Evolutionary conservation across 1,140 invertebrate genomes (phyloP).

Genomic region (Hylyphantes graminicola): DNA sequence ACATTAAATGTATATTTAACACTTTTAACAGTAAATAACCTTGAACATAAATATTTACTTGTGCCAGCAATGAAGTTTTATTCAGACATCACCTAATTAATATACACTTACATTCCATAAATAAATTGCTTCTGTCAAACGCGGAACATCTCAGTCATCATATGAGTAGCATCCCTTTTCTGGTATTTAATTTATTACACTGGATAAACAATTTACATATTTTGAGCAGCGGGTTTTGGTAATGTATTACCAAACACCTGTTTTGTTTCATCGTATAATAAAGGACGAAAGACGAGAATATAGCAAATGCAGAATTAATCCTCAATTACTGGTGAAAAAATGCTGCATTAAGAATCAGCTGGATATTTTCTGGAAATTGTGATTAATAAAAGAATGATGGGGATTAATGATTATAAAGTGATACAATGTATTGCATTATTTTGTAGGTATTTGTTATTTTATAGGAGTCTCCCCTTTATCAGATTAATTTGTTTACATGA

Average conservation of each 20-base stretch:
- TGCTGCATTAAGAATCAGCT: neutral
- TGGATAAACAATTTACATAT: slow-evolving; percentile 37
- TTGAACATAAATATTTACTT: too few relatives aligned
- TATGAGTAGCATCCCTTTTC: slow-evolving; percentile 2
- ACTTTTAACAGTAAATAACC: too few relatives aligned
- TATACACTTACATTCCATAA: slow-evolving; percentile 27
- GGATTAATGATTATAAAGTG: slow-evolving; percentile 30
- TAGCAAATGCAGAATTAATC: slow-evolving; percentile 10
- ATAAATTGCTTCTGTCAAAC: slow-evolving; percentile 10
- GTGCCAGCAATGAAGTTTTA: too few relatives aligned
- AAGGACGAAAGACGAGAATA: slow-evolving; percentile 6
- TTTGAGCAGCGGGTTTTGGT: slow-evolving; percentile 5
- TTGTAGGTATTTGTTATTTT: too few relatives aligned
- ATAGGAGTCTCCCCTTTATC: too few relatives aligned
- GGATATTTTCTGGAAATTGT: neutral
- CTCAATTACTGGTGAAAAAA: neutral
- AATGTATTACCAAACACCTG: slow-evolving; percentile 38
- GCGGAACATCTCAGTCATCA: neutral
- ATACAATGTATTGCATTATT: neutral
- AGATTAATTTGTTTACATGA: too few relatives aligned
- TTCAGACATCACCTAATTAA: slow-evolving; percentile 27
- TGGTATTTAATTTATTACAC: slow-evolving; percentile 33
- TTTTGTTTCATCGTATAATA: slow-evolving; percentile 29
- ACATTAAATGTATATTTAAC: too few relatives aligned
- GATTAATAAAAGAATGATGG: slow-evolving; percentile 45